Evolutionary conservation across 2,888 invertebrate genomes (phyloP).

Genomic region (Hydroisotoma schaefferi): DNA sequence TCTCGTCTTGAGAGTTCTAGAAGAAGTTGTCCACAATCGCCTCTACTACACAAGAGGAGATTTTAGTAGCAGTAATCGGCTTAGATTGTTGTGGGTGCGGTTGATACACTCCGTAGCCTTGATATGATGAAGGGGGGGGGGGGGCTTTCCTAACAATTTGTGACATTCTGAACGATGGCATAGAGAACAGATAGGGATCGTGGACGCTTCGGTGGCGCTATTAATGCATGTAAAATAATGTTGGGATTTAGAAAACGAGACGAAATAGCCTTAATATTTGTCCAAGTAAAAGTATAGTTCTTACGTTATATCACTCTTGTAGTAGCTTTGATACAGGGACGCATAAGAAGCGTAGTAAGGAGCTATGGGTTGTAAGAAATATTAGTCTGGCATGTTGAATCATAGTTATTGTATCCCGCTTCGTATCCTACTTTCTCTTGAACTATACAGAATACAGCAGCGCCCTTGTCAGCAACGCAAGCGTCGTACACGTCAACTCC

Average conservation of each 20-base stretch:
- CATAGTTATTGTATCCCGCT: conserved; percentile 25
- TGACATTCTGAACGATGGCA: conserved; percentile 37
- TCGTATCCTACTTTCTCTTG: conserved; percentile 25
- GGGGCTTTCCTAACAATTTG: conserved; percentile 24
- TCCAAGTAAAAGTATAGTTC: not conserved
- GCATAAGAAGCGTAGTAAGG: conserved; percentile 5
- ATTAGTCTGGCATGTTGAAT: not conserved
- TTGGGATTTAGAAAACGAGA: not conserved
- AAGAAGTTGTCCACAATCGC: conserved; percentile 35
- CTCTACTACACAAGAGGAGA: conserved; percentile 27
- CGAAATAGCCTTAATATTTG: not conserved
- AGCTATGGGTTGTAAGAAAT: not conserved
- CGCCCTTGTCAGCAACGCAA: conserved; percentile 45
- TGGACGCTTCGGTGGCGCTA: conserved; percentile 23
- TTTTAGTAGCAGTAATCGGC: conserved; percentile 37
- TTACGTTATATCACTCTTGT: conserved; percentile 37
- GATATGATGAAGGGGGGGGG: conserved; percentile 18
- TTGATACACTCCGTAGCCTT: conserved; percentile 23
- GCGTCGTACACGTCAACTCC: conserved; percentile 45
- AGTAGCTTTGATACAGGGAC: no score
- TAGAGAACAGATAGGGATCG: conserved; percentile 36
- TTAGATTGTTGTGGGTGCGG: conserved; percentile 33
- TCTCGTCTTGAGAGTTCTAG: not conserved
- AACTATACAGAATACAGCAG: conserved; percentile 40
- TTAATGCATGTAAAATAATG: conserved; percentile 21